Percentiles rank a stretch among this genome's conserved stretches.
phyloP scores from a whole-genome alignment of 2,888 invertebrate genomes.

The Uloborus plumipes region DNA sequence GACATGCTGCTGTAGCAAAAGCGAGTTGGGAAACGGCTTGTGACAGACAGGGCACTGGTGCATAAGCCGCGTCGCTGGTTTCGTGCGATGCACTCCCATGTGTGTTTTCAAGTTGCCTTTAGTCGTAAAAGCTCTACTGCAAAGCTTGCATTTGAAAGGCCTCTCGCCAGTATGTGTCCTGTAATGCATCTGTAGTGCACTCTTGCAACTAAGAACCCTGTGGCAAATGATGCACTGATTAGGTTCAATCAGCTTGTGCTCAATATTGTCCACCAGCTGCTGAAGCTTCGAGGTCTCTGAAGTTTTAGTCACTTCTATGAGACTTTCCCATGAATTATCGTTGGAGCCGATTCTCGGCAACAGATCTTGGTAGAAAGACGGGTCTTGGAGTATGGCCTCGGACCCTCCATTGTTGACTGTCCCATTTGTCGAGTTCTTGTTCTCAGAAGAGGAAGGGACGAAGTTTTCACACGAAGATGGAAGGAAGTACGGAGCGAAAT shows the following conservation, averaged over 20 bases:
- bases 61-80: conserved; percentile 86
- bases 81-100: conserved; percentile 98
- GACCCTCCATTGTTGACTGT: conserved; percentile 44
- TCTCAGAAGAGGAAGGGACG: conserved; percentile 72
- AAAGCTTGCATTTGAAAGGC: conserved; percentile 96
- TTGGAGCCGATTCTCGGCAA: conserved; percentile 79
- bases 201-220: conserved; percentile 94
- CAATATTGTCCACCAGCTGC: conserved; percentile 96
- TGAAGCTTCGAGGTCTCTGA: conserved; percentile 97
- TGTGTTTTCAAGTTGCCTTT: conserved; percentile 99
- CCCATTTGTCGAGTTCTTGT: background rate
- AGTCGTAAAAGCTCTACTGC: conserved; percentile 96
- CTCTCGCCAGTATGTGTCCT: conserved; percentile 95
- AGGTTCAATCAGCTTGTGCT: conserved; percentile 88
- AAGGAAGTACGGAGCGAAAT: conserved; percentile 56
- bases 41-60: conserved; percentile 98
- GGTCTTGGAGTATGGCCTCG: conserved; percentile 79
- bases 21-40: conserved; percentile 93
- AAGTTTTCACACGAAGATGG: conserved; percentile 49
- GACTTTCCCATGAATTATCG: conserved; percentile 95
- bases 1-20: conserved; percentile 95
- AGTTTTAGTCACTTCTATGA: conserved; percentile 96
- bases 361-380: conserved; percentile 83
- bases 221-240: conserved; percentile 99
- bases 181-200: conserved; percentile 97